Percentiles rank a stretch among this genome's conserved stretches.
phyloP scores from a whole-genome alignment of 1,140 invertebrate genomes.

The Chlorops oryzae region DNA sequence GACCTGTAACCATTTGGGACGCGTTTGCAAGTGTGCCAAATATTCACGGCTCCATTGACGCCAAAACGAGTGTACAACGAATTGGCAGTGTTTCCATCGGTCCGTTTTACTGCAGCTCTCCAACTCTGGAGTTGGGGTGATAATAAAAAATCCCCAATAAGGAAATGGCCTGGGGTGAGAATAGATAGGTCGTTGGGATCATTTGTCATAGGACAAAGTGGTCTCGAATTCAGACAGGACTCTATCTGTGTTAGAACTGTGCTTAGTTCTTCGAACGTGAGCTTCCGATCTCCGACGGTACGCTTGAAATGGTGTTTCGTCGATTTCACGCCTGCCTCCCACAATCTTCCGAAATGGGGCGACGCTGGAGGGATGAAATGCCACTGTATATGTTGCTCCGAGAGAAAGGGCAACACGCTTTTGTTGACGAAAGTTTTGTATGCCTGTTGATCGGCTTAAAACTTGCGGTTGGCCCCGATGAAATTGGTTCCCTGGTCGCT shows the following conservation, averaged over 20 bases:
- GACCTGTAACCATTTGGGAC: too few relatives aligned
- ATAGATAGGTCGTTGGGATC: too few relatives aligned
- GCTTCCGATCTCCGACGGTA: conserved; percentile 21
- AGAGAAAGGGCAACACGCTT: not conserved
- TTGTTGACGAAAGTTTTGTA: not conserved
- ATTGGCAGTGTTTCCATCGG: too few relatives aligned
- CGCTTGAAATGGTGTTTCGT: conserved; percentile 5
- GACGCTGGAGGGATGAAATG: conserved; percentile 14
- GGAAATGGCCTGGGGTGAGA: too few relatives aligned
- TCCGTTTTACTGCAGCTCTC: too few relatives aligned
- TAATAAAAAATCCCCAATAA: too few relatives aligned
- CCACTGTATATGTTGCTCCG: conserved; percentile 4
- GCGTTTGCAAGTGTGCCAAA: too few relatives aligned
- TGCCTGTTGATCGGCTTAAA: too few relatives aligned
- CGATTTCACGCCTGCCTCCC: conserved; percentile 7
- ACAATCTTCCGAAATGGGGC: conserved; percentile 14
- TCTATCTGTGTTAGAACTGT: conserved; percentile 35
- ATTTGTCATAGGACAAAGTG: too few relatives aligned
- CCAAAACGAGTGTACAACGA: too few relatives aligned
- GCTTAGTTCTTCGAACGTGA: conserved; percentile 27
- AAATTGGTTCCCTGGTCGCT: conserved; percentile 38
- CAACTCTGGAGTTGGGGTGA: too few relatives aligned
- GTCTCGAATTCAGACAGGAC: conserved; percentile 39
- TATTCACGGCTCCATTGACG: too few relatives aligned
- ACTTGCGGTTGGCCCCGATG: conserved; percentile 11